Evolutionary conservation across 2,113 vertebrate genomes (phyloP), one percentile per base, ranked within the genome.

Genomic region (Pipra filicauda): DNA sequence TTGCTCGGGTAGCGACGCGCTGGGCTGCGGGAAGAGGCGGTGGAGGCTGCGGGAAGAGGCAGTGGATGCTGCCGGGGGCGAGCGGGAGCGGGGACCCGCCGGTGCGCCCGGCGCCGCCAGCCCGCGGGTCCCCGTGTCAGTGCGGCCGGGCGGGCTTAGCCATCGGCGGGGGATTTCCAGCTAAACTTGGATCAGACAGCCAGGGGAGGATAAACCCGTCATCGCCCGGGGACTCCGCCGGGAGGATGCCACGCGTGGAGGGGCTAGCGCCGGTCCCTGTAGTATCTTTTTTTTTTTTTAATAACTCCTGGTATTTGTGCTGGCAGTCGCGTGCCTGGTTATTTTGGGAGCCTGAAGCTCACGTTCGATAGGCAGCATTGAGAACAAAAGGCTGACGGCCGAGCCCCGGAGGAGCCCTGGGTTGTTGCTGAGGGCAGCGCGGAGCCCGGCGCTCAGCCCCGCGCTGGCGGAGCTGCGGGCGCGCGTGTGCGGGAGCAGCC

Each of bases 321-420:
- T 52, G 85, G 93, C 84, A 67, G 57, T 77, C 57, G 76, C 84
- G 55, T 24, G 69, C 61, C 39, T 24, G 80, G 61, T 11, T 61
- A 79, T 92, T 84, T 77, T 26, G 61, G 69, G 39, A 84, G 93
- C 27, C 62, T 15, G 41, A 15, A 77, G 74, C 73, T 44, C 65
- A 22, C 17, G 27, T 73, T 87, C 26, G 5, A 11, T 15, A 10
- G 85, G 89, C 90, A 65, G 80, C 62, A 33, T 90, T 54, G 58
- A 6, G 89, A 97, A 97, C 97, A 98, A 98, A 97, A 98, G 97
- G 96, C 78, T 95, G 51, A 52, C 44, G 24, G 85, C 51, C 37
- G 80, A 97, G 96, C 72, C 76, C 88, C 51, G 80, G 19, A 54
- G 26, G 51, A 95, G 78, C 95, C 89, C n/a, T 31, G 21, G 44